phyloP scores from a whole-genome alignment of 2,888 invertebrate genomes.

The Cataglyphis altisquamis region DNA sequence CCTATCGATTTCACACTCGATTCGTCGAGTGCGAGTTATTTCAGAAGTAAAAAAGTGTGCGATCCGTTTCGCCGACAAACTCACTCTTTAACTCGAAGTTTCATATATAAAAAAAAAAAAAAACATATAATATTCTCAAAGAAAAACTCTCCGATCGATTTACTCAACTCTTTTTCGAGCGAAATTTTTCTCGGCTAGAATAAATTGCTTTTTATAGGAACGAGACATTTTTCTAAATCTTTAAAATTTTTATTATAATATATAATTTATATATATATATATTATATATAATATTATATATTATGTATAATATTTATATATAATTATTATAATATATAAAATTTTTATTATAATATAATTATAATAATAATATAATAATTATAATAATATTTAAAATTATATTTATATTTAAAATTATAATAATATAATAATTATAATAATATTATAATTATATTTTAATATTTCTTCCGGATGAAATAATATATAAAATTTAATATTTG shows the following conservation, averaged over 20 bases:
- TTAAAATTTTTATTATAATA: neutral
- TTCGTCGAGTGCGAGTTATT: slow-evolving; percentile 43
- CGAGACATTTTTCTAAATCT: neutral
- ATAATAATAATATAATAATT: no score
- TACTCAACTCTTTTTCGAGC: neutral
- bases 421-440: no score
- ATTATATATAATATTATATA: no score
- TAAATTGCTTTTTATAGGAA: neutral
- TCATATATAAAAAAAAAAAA: neutral
- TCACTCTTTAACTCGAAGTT: neutral
- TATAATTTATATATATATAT: neutral
- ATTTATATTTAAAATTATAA: neutral
- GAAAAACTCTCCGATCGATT: neutral
- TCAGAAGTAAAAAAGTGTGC: slow-evolving; percentile 53
- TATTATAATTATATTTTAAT: neutral
- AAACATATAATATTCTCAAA: neutral
- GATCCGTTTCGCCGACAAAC: neutral
- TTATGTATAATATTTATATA: neutral
- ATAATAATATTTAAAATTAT: neutral
- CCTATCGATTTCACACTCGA: slow-evolving; percentile 68
- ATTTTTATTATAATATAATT: no score
- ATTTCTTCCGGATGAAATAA: neutral
- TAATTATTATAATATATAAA: no score
- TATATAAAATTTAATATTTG: neutral
- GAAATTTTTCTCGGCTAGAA: neutral